A percentile compares a stretch with the other conserved stretches of the same genome.
These are phyloP conservation scores for Melanaphis sacchari DNA, from an alignment of 1,140 invertebrate genomes.

Conservation along the genomic window DNA sequence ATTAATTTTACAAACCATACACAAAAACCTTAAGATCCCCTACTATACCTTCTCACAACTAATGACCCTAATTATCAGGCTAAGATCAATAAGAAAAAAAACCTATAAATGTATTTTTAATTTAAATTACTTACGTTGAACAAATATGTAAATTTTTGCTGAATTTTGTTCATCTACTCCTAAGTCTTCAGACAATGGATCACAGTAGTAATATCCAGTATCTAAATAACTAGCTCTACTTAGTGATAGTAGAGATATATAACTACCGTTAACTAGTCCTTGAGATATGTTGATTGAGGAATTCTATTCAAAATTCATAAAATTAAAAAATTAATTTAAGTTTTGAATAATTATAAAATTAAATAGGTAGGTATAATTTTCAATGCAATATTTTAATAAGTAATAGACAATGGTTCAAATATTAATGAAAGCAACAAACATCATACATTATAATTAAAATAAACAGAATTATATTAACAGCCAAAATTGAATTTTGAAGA, in stretches of 20 bases:
- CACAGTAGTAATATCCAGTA: constrained; percentile 55
- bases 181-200: constrained; percentile 16
- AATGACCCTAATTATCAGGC: too few species aligned
- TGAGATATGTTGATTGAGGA: constrained; percentile 47
- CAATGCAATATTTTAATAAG: not conserved
- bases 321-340: not conserved
- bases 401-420: not conserved
- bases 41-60: too few species aligned
- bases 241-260: constrained; percentile 33
- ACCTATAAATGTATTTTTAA: not conserved
- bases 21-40: too few species aligned
- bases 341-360: not conserved
- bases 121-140: constrained; percentile 42
- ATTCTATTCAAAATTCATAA: not conserved
- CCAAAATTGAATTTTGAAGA: not conserved
- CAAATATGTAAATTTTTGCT: constrained; percentile 32
- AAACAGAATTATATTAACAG: not conserved
- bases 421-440: not conserved
- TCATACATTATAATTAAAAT: not conserved
- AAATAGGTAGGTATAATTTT: not conserved
- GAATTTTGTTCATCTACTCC: constrained; percentile 43
- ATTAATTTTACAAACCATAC: too few species aligned
- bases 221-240: constrained; percentile 57
- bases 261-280: constrained; percentile 39
- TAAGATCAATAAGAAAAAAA: too few species aligned